These are phyloP conservation scores for Tamias sibiricus DNA, from an alignment of 2,113 vertebrate genomes.

Conservation along the genomic window DNA sequence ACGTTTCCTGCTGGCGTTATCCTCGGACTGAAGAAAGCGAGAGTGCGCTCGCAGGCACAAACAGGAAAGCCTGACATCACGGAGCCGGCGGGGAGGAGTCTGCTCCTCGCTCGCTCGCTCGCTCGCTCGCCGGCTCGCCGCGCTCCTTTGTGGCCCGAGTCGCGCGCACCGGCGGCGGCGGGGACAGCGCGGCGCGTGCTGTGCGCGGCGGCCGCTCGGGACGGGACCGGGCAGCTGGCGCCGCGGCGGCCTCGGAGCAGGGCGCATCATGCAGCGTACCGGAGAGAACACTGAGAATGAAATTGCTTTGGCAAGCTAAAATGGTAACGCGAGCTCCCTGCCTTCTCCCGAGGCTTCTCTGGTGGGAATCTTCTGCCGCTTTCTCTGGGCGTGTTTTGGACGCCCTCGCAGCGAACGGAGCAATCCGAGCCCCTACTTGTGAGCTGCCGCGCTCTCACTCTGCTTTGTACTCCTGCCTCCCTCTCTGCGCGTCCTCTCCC, in stretches of 20 bases:
- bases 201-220: background rate
- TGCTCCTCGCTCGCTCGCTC: background rate
- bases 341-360: slow-evolving; percentile 32
- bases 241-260: slow-evolving; percentile 33
- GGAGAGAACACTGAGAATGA: slow-evolving; percentile 93
- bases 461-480: background rate
- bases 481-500: background rate
- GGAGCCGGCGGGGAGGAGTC: slow-evolving; percentile 81
- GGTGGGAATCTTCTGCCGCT: slow-evolving; percentile 61
- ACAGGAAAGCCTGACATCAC: slow-evolving; percentile 86
- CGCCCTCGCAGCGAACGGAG: slow-evolving; percentile 5
- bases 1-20: background rate
- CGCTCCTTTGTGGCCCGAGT: slow-evolving; percentile 82
- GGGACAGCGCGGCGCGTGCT: slow-evolving; percentile 40
- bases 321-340: slow-evolving; percentile 89
- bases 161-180: slow-evolving; percentile 68
- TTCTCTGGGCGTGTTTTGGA: slow-evolving; percentile 38
- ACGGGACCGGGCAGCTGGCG: slow-evolving; percentile 10
- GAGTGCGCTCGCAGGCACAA: slow-evolving; percentile 73
- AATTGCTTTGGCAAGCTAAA: slow-evolving; percentile 96
- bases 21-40: slow-evolving; percentile 29
- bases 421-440: background rate
- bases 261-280: slow-evolving; percentile 87
- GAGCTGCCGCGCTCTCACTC: background rate
- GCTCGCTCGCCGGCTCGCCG: slow-evolving; percentile 31